Base-by-base conservation (phyloP, 2,113 vertebrate species). In the Notiomystis cincta region DNA sequence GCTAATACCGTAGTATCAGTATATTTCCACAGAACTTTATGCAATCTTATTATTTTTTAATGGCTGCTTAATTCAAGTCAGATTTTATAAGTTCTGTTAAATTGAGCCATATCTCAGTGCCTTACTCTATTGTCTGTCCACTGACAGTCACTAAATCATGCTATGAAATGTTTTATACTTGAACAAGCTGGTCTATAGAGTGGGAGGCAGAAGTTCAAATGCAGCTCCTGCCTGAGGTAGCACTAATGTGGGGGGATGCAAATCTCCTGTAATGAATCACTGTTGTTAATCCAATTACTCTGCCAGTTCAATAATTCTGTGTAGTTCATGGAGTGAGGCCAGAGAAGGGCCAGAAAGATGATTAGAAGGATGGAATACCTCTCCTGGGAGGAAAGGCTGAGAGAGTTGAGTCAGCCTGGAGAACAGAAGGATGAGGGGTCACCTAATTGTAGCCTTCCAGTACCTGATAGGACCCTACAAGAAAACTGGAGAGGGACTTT, bases 281-380 rank as follows among this genome's bases (percentile, higher is more conserved):
- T 50, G 18, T 61, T 71, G 28, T 50, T 88, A 94, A 92, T 69
- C 40, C 37, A 80, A 80, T 80, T 88, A 85, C 45, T 66, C 76
- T 64, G 56, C 30, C 51, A 61, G 53, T 69, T 94, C 69, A 92
- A 40, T 88, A 53, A 82, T 50, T 72, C 70, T 44, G n/a, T 31
- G 69, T 23, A 86, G 71, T 45, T 94, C 35, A 10, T 24, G 15
- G 16, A 82, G n/a, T 0, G 0, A 67, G 20, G 18, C 69, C 53
- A 45, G n/a, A 60, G n/a, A 58, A 45, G 13, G 53, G n/a, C 45
- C 45, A 67, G n/a, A 33, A 60, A 47, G 45, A 35, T 19, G 23
- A 45, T 22, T n/a, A 45, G 28, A 60, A 10, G 53, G 53, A 67
- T 53, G 45, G 24, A 82, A 28, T 30, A 67, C 17, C n/a, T 54